phyloP scores from a whole-genome alignment of 2,113 vertebrate species.

The Merops nubicus region DNA sequence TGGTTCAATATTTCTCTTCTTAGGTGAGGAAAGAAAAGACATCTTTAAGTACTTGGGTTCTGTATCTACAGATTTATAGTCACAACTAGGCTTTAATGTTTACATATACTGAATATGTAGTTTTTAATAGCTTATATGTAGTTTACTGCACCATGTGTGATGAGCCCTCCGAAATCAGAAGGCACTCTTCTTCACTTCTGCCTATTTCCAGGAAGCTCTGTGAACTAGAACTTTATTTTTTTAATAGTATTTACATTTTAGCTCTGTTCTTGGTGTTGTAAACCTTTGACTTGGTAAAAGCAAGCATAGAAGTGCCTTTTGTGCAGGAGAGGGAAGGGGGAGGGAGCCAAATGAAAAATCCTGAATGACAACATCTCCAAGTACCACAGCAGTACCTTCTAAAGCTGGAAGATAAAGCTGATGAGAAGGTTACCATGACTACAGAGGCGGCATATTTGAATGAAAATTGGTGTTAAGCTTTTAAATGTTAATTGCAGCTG shows the following conservation, averaged over 20 bases:
- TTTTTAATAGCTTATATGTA: neutral
- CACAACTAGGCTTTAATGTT: neutral
- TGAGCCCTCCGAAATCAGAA: neutral
- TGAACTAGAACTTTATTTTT: neutral
- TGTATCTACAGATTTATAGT: neutral
- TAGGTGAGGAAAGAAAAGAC: neutral
- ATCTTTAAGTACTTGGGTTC: neutral
- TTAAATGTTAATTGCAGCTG: conserved; percentile 72
- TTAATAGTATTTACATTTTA: neutral
- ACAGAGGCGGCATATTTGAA: conserved; percentile 77
- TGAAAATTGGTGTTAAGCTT: conserved; percentile 67
- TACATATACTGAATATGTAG: neutral
- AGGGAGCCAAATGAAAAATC: neutral
- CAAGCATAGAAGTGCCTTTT: neutral
- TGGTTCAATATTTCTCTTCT: conserved; percentile 20
- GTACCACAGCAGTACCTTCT: conserved; percentile 42
- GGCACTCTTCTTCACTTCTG: neutral
- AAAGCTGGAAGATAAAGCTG: conserved; percentile 57
- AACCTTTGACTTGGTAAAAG: neutral
- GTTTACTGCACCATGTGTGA: neutral
- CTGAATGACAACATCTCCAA: conserved; percentile 20
- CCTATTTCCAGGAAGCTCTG: neutral
- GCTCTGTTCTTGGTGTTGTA: neutral
- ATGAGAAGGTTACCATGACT: conserved; percentile 70
- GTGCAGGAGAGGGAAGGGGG: neutral